phyloP scores from a whole-genome alignment of 2,888 invertebrate genomes.

The Platycheirus rosarum region DNA sequence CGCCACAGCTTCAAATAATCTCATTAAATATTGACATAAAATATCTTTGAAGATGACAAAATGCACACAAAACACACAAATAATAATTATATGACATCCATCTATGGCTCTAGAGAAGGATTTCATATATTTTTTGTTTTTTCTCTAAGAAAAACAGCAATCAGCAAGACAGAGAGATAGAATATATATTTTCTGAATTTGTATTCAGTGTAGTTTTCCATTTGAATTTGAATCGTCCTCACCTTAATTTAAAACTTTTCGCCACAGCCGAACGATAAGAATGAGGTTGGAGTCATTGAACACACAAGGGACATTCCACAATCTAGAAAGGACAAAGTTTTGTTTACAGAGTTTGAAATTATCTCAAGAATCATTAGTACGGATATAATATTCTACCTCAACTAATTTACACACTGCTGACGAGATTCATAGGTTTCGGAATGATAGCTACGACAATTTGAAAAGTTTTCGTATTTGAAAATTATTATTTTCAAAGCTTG shows the following conservation, averaged over 20 bases:
- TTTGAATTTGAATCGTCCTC: slow-evolving; percentile 35
- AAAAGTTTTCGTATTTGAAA: slow-evolving; percentile 46
- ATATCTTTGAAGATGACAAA: slow-evolving; percentile 17
- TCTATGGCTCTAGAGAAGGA: background rate
- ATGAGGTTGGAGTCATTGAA: slow-evolving; percentile 5
- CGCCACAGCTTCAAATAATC: no score
- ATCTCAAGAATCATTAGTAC: slow-evolving; percentile 54
- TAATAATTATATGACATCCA: slow-evolving; percentile 7
- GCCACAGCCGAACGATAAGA: slow-evolving; percentile 5
- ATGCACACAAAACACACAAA: slow-evolving; percentile 17
- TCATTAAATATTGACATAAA: slow-evolving; percentile 34
- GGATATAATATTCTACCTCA: slow-evolving; percentile 34
- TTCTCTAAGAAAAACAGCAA: background rate
- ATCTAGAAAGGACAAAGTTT: slow-evolving; percentile 60
- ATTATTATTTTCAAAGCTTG: slow-evolving; percentile 12
- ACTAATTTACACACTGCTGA: slow-evolving; percentile 44
- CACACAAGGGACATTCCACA: slow-evolving; percentile 12
- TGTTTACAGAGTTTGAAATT: slow-evolving; percentile 64
- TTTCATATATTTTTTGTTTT: background rate
- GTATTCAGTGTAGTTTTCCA: slow-evolving; percentile 26
- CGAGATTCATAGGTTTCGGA: slow-evolving; percentile 17
- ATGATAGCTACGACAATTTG: slow-evolving; percentile 38
- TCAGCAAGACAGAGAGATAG: background rate
- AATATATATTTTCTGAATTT: slow-evolving; percentile 21
- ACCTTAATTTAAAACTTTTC: slow-evolving; percentile 49